phyloP scores from a whole-genome alignment of 2,888 invertebrate genomes.

The Elgonia sp. region DNA sequence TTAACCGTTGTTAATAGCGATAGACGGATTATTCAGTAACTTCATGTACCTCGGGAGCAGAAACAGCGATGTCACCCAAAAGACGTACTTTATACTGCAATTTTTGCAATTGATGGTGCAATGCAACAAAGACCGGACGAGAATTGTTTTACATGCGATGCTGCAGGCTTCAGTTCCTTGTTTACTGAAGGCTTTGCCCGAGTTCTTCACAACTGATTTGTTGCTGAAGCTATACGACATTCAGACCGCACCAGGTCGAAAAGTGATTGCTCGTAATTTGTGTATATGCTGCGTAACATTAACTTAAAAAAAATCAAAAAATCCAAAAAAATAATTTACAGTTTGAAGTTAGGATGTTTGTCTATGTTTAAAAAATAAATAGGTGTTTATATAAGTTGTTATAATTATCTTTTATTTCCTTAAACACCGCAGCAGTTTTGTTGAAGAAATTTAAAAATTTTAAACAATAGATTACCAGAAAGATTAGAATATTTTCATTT shows the following conservation, averaged over 20 bases:
- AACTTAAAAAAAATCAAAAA: slow-evolving; percentile 89
- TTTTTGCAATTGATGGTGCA: slow-evolving; percentile 92
- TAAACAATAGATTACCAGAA: too few species aligned
- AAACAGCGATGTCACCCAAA: slow-evolving; percentile 94
- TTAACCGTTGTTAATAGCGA: slow-evolving; percentile 90
- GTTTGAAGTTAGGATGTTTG: too few species aligned
- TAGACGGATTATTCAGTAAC: slow-evolving; percentile 91
- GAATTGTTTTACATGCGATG: slow-evolving; percentile 92
- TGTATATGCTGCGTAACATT: slow-evolving; percentile 95
- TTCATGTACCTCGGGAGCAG: slow-evolving; percentile 91
- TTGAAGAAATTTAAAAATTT: too few species aligned
- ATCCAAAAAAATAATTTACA: too few species aligned
- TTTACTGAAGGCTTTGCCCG: slow-evolving; percentile 93
- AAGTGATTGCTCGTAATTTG: slow-evolving; percentile 95
- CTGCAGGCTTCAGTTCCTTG: slow-evolving; percentile 93
- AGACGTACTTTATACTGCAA: slow-evolving; percentile 94
- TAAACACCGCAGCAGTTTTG: too few species aligned
- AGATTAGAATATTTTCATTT: too few species aligned
- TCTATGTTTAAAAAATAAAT: too few species aligned
- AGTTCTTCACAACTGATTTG: slow-evolving; percentile 92
- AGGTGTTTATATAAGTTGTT: too few species aligned
- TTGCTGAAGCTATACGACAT: slow-evolving; percentile 94
- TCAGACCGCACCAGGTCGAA: slow-evolving; percentile 91
- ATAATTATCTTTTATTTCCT: too few species aligned
- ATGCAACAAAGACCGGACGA: slow-evolving; percentile 92